Percentiles rank a stretch among this genome's conserved stretches.
Conservation (phyloP, 2,113 vertebrate species). For the Tenrec ecaudatus region DNA sequence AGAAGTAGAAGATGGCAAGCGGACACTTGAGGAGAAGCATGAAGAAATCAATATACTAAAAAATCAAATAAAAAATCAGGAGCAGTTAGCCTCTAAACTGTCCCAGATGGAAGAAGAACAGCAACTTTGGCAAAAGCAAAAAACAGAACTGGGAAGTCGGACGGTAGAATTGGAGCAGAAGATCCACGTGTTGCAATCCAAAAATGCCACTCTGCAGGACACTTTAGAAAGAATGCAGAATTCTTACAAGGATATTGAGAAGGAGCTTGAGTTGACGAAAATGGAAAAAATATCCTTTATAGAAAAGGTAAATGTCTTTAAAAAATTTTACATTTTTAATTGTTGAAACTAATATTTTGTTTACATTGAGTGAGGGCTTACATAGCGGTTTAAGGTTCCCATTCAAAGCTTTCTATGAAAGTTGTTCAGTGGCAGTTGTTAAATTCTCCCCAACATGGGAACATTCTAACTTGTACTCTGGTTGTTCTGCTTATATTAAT, state of each 20-base stretch:
- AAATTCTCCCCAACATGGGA: background rate
- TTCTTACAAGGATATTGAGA: slow-evolving; percentile 81
- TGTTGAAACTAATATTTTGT: background rate
- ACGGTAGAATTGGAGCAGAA: slow-evolving; percentile 82
- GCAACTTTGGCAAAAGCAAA: slow-evolving; percentile 77
- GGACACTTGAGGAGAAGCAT: slow-evolving; percentile 71
- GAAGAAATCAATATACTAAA: slow-evolving; percentile 79
- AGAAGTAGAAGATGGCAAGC: slow-evolving; percentile 79
- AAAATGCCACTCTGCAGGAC: slow-evolving; percentile 74
- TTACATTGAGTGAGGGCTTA: background rate
- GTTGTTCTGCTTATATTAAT: background rate
- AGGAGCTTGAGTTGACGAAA: slow-evolving; percentile 78
- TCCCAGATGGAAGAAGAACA: slow-evolving; percentile 70
- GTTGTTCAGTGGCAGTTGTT: background rate
- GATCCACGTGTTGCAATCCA: slow-evolving; percentile 73
- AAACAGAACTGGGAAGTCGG: slow-evolving; percentile 62
- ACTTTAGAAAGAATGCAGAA: slow-evolving; percentile 78
- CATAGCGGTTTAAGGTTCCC: background rate
- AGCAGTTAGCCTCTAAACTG: slow-evolving; percentile 71
- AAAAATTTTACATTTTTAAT: background rate
- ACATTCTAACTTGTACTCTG: background rate
- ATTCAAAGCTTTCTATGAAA: background rate
- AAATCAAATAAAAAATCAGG: slow-evolving; percentile 77
- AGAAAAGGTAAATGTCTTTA: slow-evolving; percentile 85
- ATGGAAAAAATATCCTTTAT: slow-evolving; percentile 79